phyloP scores from a whole-genome alignment of 2,113 vertebrate genomes.

The Caranx ignobilis region DNA sequence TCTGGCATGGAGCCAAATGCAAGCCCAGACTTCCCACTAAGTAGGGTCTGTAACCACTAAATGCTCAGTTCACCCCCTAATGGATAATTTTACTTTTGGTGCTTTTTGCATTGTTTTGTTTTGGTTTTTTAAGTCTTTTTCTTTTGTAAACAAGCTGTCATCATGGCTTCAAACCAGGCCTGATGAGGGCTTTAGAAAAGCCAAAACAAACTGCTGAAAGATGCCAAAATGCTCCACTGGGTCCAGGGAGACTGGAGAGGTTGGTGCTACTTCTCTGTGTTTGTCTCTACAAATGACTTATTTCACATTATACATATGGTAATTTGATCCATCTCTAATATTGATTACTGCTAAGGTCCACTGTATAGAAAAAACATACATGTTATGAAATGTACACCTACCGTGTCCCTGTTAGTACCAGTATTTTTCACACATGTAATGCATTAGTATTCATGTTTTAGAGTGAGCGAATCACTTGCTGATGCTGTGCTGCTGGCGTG shows the following conservation, averaged over 20 bases:
- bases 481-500: slow-evolving; percentile 35
- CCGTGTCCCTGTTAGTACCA: neutral
- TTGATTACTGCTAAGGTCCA: neutral
- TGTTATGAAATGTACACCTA: neutral
- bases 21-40: neutral
- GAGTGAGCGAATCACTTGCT: slow-evolving; percentile 21
- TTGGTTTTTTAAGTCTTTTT: too few relatives aligned
- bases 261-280: too few relatives aligned
- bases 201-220: slow-evolving; percentile 10
- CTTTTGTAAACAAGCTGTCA: too few relatives aligned
- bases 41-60: neutral
- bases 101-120: neutral
- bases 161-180: neutral
- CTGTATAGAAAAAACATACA: too few relatives aligned
- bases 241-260: neutral
- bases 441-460: neutral
- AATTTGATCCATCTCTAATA: slow-evolving; percentile 3
- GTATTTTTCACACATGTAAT: neutral
- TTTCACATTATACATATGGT: neutral
- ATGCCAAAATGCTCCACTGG: neutral
- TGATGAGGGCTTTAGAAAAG: neutral
- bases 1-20: neutral
- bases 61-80: neutral
- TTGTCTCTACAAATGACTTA: neutral
- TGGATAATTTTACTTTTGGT: neutral